A percentile compares a stretch with the other conserved stretches of the same genome.
phyloP scores from a whole-genome alignment of 2,113 vertebrate species.

The Malurus alboscapulatus region DNA sequence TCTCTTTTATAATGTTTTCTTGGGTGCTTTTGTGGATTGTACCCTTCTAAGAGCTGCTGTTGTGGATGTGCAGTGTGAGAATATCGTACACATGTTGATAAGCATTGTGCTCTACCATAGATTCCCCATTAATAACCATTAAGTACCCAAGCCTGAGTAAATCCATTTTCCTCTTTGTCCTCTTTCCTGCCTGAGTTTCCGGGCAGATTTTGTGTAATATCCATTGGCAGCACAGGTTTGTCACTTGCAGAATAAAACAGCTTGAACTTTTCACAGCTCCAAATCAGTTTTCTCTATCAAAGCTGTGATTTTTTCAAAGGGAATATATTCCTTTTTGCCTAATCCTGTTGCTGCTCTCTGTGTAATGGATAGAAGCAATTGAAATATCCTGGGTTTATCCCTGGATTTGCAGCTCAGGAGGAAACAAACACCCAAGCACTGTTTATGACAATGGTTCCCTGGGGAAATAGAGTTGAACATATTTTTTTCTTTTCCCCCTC shows the following conservation, averaged over 20 bases:
- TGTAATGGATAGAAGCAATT: constrained; percentile 30
- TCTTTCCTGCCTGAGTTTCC: not conserved
- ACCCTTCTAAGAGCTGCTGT: not conserved
- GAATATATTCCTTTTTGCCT: constrained; percentile 26
- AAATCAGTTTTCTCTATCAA: constrained; percentile 35
- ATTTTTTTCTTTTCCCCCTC: not conserved
- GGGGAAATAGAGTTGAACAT: not conserved
- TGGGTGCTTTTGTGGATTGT: not conserved
- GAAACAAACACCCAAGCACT: constrained; percentile 43
- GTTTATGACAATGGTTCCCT: constrained; percentile 21
- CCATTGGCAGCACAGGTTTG: not conserved
- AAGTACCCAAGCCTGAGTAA: not conserved
- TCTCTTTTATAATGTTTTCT: not conserved
- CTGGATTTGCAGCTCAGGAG: constrained; percentile 26
- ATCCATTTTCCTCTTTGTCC: constrained; percentile 15
- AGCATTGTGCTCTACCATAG: not conserved
- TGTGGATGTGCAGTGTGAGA: not conserved
- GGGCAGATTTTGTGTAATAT: constrained; percentile 9
- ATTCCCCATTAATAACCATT: not conserved
- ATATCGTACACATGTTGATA: not conserved
- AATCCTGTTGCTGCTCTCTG: constrained; percentile 29
- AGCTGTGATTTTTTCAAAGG: constrained; percentile 55
- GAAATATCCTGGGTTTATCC: constrained; percentile 51
- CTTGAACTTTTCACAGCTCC: constrained; percentile 51
- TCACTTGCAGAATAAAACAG: constrained; percentile 26